Conservation (phyloP, 2,113 vertebrate genomes). For the Nestor notabilis region DNA sequence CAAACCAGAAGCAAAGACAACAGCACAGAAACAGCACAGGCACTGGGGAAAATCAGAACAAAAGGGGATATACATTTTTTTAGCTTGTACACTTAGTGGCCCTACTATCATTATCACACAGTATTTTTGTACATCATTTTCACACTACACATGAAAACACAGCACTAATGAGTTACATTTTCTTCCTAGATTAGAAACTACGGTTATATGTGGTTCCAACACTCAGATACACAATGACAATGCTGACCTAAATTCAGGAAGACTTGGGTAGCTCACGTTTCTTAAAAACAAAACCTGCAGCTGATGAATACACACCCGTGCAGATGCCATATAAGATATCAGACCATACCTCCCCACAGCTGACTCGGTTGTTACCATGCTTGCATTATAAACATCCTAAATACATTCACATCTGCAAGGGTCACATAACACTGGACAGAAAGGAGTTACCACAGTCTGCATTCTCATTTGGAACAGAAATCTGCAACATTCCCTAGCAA, state of each 20-base stretch:
- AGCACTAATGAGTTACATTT: not conserved
- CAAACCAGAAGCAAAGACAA: not conserved
- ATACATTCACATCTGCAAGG: not conserved
- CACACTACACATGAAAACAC: not conserved
- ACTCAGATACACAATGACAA: not conserved
- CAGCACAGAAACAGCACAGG: not conserved
- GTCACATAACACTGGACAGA: not conserved
- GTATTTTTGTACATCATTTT: not conserved
- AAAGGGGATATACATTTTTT: not conserved
- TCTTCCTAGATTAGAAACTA: not conserved
- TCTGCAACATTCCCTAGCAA: not conserved
- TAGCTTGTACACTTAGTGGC: not conserved
- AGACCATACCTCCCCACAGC: not conserved
- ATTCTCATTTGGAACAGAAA: not conserved
- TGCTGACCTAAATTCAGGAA: constrained; percentile 42
- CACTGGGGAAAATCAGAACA: not conserved
- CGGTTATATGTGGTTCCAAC: not conserved
- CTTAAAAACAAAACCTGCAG: constrained; percentile 32
- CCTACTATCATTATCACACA: not conserved
- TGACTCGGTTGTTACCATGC: not conserved
- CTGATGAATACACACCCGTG: not conserved
- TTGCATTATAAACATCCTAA: not conserved
- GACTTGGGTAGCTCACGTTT: not conserved
- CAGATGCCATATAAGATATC: not conserved
- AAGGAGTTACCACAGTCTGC: not conserved